Conservation (phyloP, 2,888 invertebrate species). For the Horisme vitalbata region DNA sequence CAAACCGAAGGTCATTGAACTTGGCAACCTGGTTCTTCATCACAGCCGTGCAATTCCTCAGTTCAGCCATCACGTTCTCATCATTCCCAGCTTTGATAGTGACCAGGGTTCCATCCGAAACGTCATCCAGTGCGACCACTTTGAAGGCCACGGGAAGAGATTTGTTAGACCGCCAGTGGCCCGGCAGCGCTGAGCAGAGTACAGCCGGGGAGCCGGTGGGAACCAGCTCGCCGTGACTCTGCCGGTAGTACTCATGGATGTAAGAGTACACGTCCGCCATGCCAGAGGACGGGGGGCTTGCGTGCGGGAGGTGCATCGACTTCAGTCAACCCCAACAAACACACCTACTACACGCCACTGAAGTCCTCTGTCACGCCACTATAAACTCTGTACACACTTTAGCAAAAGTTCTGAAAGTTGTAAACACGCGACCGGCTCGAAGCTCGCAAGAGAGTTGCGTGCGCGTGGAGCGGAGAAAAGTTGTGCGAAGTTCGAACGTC, state of each 20-base stretch:
- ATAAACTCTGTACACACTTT: constrained; percentile 54
- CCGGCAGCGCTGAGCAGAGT: constrained; percentile 95
- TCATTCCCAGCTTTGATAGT: constrained; percentile 98
- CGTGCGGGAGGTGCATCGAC: constrained; percentile 87
- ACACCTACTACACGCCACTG: constrained; percentile 69
- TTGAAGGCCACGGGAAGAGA: constrained; percentile 98
- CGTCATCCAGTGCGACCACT: constrained; percentile 96
- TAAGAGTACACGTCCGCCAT: constrained; percentile 90
- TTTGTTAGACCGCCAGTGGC: constrained; percentile 99
- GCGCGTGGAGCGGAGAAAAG: constrained; percentile 70
- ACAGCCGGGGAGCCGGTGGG: constrained; percentile 98
- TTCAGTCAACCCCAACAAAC: constrained; percentile 63
- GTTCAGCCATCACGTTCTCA: constrained; percentile 97
- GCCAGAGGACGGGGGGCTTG: constrained; percentile 80
- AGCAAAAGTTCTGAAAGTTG: constrained; percentile 66
- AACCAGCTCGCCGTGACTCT: constrained; percentile 96
- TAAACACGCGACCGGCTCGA: constrained; percentile 58
- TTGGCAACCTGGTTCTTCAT: constrained; percentile 99
- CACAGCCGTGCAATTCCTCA: constrained; percentile 95
- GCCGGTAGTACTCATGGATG: constrained; percentile 90
- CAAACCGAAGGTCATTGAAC: constrained; percentile 99
- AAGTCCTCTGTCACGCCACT: constrained; percentile 68
- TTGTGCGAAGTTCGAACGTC: constrained; percentile 75
- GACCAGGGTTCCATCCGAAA: constrained; percentile 96
- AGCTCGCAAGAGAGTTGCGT: constrained; percentile 56